Evolutionary conservation across 2,888 invertebrate genomes (phyloP), one percentile per base, ranked within the genome.

Genomic region (Hipparchia semele): DNA sequence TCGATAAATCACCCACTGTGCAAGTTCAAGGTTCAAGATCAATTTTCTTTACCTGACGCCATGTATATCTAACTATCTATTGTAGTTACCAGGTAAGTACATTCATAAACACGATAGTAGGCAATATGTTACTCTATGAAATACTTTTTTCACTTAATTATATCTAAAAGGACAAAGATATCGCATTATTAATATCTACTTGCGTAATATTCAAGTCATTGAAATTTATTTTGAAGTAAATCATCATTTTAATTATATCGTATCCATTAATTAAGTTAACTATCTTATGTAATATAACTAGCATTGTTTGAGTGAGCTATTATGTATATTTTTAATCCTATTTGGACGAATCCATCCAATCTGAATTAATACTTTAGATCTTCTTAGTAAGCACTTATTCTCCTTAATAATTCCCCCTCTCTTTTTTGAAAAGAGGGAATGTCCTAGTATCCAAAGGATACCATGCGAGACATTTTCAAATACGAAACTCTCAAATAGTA

Each of bases 161-260:
- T 46, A 49, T 49, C 58, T 67, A 67, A 45, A 39, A 39, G 33
- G 45, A 46, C 56, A 67, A 12, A 12, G n/a, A 56, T 4, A 67
- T 67, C 33, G 13, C 8, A 45, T 49, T 49, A 49, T 23, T 39
- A 39, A 39, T 49, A 54, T 33, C 7, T 67, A 51, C 0, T 58
- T 33, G 23, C 53, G 39, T 13, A 49, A 13, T 13, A 12, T 4
- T 49, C 39, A 39, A 39, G 39, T 5, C 39, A 39, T 39, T 39
- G 5, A 39, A 39, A 39, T 39, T 39, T 39, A 39, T 39, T 39
- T 39, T 39, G 39, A 39, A 49, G 46, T 13, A 6, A 64, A 8
- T 60, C 9, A 23, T n/a, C 13, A 60, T 60, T 39, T 46, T 5
- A 62, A 46, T 46, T 39, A 4, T 62, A 46, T 66, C 53, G 39